Percentiles rank a stretch among this genome's conserved stretches.
These are phyloP conservation scores for Pseudeuparius sepicola DNA, from an alignment of 2,888 invertebrate genomes.

Conservation along the genomic window DNA sequence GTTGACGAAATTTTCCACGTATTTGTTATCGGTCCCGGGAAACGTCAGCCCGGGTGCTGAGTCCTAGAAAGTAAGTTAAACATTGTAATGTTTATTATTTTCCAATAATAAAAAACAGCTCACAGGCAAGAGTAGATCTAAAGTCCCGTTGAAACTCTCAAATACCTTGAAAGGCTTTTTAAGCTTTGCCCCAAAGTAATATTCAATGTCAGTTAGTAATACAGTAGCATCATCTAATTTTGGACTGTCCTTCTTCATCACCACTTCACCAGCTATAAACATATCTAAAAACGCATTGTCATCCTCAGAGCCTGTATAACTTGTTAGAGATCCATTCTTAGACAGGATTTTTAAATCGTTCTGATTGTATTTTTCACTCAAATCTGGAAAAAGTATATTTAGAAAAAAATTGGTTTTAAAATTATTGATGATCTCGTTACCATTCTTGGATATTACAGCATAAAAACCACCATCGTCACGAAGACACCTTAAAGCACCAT, in stretches of 20 bases:
- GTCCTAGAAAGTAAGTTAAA: slow-evolving; percentile 34
- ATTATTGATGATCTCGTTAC: slow-evolving; percentile 22
- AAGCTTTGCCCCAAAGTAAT: slow-evolving; percentile 31
- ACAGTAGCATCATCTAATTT: slow-evolving; percentile 29
- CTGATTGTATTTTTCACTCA: slow-evolving; percentile 10
- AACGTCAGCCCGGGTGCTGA: slow-evolving; percentile 48
- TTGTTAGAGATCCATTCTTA: slow-evolving; percentile 48
- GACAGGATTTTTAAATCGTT: slow-evolving; percentile 46
- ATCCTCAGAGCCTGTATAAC: slow-evolving; percentile 40
- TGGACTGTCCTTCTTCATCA: slow-evolving; percentile 37
- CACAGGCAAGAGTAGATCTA: slow-evolving; percentile 51
- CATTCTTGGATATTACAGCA: slow-evolving; percentile 42
- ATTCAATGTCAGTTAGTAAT: slow-evolving; percentile 30
- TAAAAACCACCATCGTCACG: slow-evolving; percentile 45
- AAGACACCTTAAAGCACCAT: slow-evolving; percentile 51
- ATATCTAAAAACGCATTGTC: slow-evolving; percentile 46
- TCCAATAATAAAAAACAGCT: slow-evolving; percentile 11
- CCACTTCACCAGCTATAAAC: slow-evolving; percentile 53
- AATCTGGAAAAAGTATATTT: slow-evolving; percentile 16
- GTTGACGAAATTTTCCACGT: slow-evolving; percentile 47
- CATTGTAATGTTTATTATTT: slow-evolving; percentile 3
- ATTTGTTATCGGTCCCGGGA: slow-evolving; percentile 34
- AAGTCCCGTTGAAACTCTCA: slow-evolving; percentile 44
- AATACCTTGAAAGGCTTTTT: slow-evolving; percentile 47
- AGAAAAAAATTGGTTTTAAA: slow-evolving; percentile 3